A percentile compares a stretch with the other conserved stretches of the same genome.
Conservation (phyloP, 2,888 invertebrate genomes). For the Sympetrum striolatum region DNA sequence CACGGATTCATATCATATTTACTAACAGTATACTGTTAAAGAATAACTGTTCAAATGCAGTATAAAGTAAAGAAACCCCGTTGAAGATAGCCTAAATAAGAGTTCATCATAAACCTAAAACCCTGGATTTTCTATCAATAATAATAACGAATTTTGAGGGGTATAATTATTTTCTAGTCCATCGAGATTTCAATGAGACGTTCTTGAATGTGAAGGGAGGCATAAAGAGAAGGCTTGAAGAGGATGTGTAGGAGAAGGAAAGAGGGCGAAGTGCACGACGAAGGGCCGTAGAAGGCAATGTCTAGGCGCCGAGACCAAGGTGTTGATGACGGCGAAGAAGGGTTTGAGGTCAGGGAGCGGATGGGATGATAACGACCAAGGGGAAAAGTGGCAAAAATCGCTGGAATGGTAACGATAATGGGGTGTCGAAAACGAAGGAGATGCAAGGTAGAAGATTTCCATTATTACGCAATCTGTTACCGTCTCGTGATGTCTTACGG, state of each 20-base stretch:
- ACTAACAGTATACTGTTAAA: too few species aligned
- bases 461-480: background rate
- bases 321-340: conserved; percentile 24
- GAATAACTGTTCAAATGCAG: too few species aligned
- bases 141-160: too few species aligned
- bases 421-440: background rate
- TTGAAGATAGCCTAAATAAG: too few species aligned
- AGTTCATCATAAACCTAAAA: too few species aligned
- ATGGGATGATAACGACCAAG: background rate
- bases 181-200: too few species aligned
- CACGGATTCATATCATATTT: too few species aligned
- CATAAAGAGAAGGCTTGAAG: too few species aligned
- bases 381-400: background rate
- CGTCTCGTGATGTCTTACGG: background rate
- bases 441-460: background rate
- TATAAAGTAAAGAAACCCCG: too few species aligned
- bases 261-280: background rate
- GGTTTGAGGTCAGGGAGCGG: background rate
- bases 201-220: too few species aligned
- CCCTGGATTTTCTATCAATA: too few species aligned
- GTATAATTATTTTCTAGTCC: too few species aligned
- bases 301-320: conserved; percentile 14
- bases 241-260: background rate
- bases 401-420: background rate
- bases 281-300: background rate